Evolutionary conservation across 1,140 invertebrate species (phyloP).

Genomic region (Triops cancriformis): DNA sequence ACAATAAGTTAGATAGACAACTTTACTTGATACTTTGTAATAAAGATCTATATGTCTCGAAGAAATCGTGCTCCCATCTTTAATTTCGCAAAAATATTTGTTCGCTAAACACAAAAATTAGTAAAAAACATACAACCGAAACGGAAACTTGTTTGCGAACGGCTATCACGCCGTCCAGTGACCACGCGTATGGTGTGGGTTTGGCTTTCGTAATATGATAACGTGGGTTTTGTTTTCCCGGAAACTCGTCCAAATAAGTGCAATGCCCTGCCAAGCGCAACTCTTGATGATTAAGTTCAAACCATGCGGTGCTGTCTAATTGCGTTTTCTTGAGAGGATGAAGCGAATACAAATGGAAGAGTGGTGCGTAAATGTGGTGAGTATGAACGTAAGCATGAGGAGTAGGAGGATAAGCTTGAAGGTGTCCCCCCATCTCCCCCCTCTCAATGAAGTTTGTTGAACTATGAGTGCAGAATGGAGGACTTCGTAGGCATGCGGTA

Average conservation of each 20-base stretch:
- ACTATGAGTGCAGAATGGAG: neutral
- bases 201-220: no score
- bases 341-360: no score
- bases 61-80: no score
- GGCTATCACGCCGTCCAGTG: no score
- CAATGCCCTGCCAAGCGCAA: neutral
- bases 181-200: no score
- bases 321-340: neutral
- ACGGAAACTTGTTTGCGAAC: no score
- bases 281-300: neutral
- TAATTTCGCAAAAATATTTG: no score
- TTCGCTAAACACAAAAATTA: no score
- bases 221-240: neutral
- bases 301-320: neutral
- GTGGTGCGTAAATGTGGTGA: neutral
- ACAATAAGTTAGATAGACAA: no score
- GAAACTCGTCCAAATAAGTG: neutral
- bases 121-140: no score
- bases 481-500: neutral
- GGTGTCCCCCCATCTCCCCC: neutral
- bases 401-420: neutral
- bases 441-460: neutral
- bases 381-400: neutral
- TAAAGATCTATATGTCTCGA: no score
- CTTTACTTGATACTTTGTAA: no score